These are phyloP conservation scores for Pontoporia blainvillei DNA, from an alignment of 2,113 vertebrate genomes.

Conservation along the genomic window DNA sequence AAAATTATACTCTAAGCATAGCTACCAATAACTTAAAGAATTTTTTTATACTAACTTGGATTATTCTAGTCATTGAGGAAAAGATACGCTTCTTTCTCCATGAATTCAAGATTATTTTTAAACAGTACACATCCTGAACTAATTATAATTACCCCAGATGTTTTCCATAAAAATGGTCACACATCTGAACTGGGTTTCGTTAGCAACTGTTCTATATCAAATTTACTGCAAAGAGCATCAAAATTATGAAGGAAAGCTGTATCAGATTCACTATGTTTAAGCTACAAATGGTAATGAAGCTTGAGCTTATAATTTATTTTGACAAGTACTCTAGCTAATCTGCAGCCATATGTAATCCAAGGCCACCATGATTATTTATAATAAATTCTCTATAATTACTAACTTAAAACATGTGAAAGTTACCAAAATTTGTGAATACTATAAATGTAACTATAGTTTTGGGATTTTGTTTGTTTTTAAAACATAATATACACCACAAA, in stretches of 20 bases:
- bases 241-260: slow-evolving; percentile 82
- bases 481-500: not conserved
- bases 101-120: slow-evolving; percentile 79
- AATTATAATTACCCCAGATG: slow-evolving; percentile 86
- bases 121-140: slow-evolving; percentile 81
- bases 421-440: not conserved
- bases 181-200: slow-evolving; percentile 80
- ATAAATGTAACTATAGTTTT: not conserved
- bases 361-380: slow-evolving; percentile 75
- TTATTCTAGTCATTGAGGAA: slow-evolving; percentile 71
- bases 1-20: slow-evolving; percentile 76
- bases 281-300: slow-evolving; percentile 81
- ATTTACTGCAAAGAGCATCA: slow-evolving; percentile 82
- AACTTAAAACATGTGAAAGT: slow-evolving; percentile 17
- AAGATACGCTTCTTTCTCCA: slow-evolving; percentile 77
- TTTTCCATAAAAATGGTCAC: slow-evolving; percentile 84
- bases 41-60: slow-evolving; percentile 71
- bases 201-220: slow-evolving; percentile 86
- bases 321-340: slow-evolving; percentile 79
- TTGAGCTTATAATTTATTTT: slow-evolving; percentile 85
- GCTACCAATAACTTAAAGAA: slow-evolving; percentile 78
- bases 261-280: slow-evolving; percentile 79
- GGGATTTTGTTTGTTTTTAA: not conserved
- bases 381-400: slow-evolving; percentile 74
- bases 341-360: slow-evolving; percentile 77